These are phyloP conservation scores for Ostrea edulis DNA, from an alignment of 1,140 invertebrate species.

Conservation along the genomic window DNA sequence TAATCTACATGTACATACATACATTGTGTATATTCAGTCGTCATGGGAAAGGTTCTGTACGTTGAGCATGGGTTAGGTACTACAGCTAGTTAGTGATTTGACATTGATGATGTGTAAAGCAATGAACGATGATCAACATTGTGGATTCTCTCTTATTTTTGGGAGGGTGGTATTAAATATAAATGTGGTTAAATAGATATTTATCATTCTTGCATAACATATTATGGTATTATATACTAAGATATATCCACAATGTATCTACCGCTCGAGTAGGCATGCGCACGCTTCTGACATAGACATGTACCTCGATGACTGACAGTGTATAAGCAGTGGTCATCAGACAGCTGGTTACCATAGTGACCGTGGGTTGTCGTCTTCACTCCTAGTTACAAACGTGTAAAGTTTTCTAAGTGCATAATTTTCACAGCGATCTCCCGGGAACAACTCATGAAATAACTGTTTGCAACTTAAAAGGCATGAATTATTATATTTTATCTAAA, in stretches of 20 bases:
- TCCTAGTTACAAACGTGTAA: slow-evolving; percentile 35
- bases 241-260: neutral
- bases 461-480: slow-evolving; percentile 35
- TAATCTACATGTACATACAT: neutral
- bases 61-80: neutral
- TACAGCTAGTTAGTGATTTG: slow-evolving; percentile 1
- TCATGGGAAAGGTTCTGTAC: neutral
- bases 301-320: slow-evolving; percentile 35
- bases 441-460: slow-evolving; percentile 4
- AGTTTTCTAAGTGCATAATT: slow-evolving; percentile 14
- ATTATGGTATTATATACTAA: neutral
- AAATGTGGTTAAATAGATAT: neutral
- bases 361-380: slow-evolving; percentile 5
- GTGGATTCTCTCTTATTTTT: neutral
- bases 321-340: slow-evolving; percentile 36
- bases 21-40: neutral
- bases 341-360: slow-evolving; percentile 34
- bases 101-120: slow-evolving; percentile 20
- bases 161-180: neutral
- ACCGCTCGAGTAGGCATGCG: neutral
- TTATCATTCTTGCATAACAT: neutral
- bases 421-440: neutral
- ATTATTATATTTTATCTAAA: neutral
- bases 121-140: neutral
- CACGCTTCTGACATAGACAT: slow-evolving; percentile 34